Percentiles rank a stretch among this genome's conserved stretches.
These are phyloP conservation scores for Rhabdomys dilectus DNA, from an alignment of 2,113 vertebrate genomes.

Conservation along the genomic window DNA sequence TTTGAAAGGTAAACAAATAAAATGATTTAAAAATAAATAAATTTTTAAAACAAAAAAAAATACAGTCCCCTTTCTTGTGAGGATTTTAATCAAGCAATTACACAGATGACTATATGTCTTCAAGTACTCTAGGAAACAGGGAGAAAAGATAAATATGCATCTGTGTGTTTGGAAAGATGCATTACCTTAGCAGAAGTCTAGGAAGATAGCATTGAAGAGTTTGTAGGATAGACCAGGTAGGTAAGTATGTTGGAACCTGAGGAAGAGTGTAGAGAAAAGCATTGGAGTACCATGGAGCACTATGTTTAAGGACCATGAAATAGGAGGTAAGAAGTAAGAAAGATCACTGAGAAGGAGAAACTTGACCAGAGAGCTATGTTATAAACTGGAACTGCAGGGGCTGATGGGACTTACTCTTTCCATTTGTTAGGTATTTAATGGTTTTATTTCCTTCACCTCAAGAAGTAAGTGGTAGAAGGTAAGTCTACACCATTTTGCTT, in stretches of 20 bases:
- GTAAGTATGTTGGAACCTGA: background rate
- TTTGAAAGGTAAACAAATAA: too few species aligned
- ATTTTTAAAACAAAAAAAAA: background rate
- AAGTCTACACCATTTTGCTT: background rate
- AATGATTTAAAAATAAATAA: too few species aligned
- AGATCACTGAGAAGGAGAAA: background rate
- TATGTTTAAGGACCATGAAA: background rate
- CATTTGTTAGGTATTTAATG: background rate
- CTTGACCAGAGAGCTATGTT: background rate
- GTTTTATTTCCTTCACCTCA: background rate
- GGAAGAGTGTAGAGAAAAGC: background rate
- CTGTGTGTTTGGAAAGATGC: background rate
- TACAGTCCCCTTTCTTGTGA: background rate
- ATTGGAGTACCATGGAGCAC: background rate
- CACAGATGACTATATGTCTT: background rate
- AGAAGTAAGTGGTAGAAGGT: background rate
- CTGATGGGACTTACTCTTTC: background rate
- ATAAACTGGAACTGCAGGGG: background rate
- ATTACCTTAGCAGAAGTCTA: background rate
- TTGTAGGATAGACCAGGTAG: background rate
- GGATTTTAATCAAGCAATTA: slow-evolving; percentile 12
- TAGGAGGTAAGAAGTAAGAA: background rate
- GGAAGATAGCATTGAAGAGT: background rate
- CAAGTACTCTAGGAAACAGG: background rate
- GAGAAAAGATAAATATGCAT: background rate